These are phyloP conservation scores for Petrolisthes manimaculis DNA, from an alignment of 2,888 invertebrate genomes.

Conservation along the genomic window DNA sequence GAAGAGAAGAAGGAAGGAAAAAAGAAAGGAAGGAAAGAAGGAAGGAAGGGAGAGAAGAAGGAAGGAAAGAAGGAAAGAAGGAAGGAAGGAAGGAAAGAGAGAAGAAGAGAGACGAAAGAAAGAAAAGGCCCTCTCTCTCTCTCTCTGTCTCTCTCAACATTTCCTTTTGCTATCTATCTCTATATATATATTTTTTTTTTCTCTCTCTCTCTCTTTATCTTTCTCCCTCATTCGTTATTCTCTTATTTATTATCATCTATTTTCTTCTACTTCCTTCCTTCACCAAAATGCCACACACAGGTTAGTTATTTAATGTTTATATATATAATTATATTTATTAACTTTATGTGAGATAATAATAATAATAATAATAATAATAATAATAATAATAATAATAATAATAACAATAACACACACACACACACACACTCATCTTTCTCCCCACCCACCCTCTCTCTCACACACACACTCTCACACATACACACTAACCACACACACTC, in stretches of 20 bases:
- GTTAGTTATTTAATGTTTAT: not conserved
- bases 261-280: not conserved
- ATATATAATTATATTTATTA: no score
- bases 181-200: not conserved
- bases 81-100: not conserved
- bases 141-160: no score
- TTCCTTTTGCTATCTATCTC: not conserved
- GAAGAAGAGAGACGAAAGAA: not conserved
- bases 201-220: not conserved
- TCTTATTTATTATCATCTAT: not conserved
- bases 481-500: not conserved
- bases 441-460: no score
- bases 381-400: no score
- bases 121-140: not conserved
- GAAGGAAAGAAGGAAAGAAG: not conserved
- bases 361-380: no score
- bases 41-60: not conserved
- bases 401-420: no score
- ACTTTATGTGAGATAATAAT: no score
- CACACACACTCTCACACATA: no score
- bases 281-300: slow-evolving; percentile 24
- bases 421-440: no score
- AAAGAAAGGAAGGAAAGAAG: not conserved
- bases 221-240: not conserved
- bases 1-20: not conserved